Conservation (phyloP, 2,113 vertebrate species). For the Arvicanthis niloticus region DNA sequence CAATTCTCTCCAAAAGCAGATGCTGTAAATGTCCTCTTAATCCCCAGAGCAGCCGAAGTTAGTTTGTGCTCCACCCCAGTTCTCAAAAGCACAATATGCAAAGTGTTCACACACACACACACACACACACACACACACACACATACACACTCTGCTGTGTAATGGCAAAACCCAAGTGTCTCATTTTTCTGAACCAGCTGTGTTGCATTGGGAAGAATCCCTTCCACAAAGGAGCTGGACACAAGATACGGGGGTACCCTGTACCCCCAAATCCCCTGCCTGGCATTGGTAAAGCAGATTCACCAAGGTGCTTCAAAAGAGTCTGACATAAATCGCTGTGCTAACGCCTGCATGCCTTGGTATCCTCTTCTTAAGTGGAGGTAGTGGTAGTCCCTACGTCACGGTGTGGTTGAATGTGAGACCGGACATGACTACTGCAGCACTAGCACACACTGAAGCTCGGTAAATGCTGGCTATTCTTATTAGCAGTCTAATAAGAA, state of each 20-base stretch:
- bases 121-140: neutral
- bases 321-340: accelerated
- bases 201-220: neutral
- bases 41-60: neutral
- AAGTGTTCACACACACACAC: neutral
- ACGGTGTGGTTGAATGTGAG: neutral
- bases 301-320: neutral
- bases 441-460: neutral
- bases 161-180: neutral
- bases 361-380: neutral
- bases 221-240: neutral
- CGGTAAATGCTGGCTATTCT: neutral
- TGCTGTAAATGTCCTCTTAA: neutral
- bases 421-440: neutral
- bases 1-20: neutral
- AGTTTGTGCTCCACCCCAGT: neutral
- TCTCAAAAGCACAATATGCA: neutral
- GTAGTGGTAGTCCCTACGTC: neutral
- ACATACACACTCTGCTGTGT: neutral
- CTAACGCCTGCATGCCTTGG: neutral
- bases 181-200: conserved; percentile 9
- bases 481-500: neutral
- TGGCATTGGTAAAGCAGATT: neutral
- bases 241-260: neutral
- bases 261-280: neutral